A percentile compares a stretch with the other conserved stretches of the same genome.
These are phyloP conservation scores for Vulpes vulpes DNA, from an alignment of 2,113 vertebrate species.

Conservation along the genomic window DNA sequence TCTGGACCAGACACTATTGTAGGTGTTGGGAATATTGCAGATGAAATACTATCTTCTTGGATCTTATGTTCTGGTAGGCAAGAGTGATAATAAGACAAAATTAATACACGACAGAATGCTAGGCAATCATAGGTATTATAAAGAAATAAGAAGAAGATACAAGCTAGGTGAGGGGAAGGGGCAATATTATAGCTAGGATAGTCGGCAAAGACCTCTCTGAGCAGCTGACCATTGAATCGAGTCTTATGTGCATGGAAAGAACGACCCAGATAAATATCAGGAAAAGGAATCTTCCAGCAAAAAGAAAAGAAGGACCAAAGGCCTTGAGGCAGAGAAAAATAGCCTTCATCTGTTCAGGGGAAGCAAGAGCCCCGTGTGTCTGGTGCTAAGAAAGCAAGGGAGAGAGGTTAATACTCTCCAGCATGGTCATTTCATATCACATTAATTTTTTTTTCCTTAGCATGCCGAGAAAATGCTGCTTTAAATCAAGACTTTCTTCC, in stretches of 20 bases:
- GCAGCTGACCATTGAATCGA: neutral
- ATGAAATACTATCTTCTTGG: neutral
- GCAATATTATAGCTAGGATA: neutral
- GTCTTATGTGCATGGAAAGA: neutral
- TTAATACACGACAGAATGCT: neutral
- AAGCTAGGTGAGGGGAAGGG: accelerated
- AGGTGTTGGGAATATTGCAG: neutral
- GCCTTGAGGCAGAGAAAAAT: neutral
- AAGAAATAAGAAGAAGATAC: neutral
- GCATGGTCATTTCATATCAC: neutral
- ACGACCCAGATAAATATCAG: neutral
- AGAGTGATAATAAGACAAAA: neutral
- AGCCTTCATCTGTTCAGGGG: neutral
- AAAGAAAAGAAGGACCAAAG: neutral
- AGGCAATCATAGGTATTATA: neutral
- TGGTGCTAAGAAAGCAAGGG: neutral
- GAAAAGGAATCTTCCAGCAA: neutral
- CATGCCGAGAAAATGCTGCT: conserved; percentile 49
- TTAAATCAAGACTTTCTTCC: conserved; percentile 66
- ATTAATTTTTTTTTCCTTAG: neutral
- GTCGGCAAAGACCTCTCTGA: neutral
- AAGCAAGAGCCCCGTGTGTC: neutral
- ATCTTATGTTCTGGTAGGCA: neutral
- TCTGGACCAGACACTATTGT: neutral
- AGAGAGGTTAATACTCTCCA: neutral